These are phyloP conservation scores for Motacilla tschutschensis DNA, from an alignment of 2,113 vertebrate genomes.

Conservation along the genomic window DNA sequence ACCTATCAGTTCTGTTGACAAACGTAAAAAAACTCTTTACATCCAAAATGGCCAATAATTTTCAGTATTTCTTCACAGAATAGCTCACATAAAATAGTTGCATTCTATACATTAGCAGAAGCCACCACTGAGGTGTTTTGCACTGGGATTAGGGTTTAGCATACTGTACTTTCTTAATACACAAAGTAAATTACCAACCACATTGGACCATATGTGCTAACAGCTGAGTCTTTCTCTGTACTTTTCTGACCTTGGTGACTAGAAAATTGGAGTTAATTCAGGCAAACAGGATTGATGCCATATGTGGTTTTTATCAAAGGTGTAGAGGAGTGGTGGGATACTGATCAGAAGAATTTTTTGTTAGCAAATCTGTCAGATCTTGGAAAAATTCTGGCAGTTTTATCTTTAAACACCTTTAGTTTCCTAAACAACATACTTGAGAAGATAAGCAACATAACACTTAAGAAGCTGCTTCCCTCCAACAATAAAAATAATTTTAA, in stretches of 20 bases:
- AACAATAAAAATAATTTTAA: background rate
- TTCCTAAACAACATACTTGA: constrained; percentile 33
- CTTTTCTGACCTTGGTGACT: constrained; percentile 58
- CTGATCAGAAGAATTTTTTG: constrained; percentile 31
- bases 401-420: constrained; percentile 41
- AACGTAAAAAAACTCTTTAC: background rate
- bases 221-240: constrained; percentile 63
- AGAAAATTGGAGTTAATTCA: constrained; percentile 69
- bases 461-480: background rate
- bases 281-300: constrained; percentile 55
- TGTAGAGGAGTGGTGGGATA: constrained; percentile 3
- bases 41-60: background rate
- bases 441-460: background rate
- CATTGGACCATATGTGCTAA: constrained; percentile 63
- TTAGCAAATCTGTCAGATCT: constrained; percentile 61
- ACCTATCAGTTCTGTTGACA: background rate
- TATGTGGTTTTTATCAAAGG: constrained; percentile 56
- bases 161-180: constrained; percentile 39
- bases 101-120: background rate
- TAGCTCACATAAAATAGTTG: background rate
- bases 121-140: background rate
- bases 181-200: constrained; percentile 59
- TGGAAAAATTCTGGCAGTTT: constrained; percentile 44
- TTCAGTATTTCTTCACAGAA: background rate
- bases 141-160: constrained; percentile 10